A percentile compares a stretch with the other conserved stretches of the same genome.
These are phyloP conservation scores for Clusia tigrina DNA, from an alignment of 2,888 invertebrate species.

Conservation along the genomic window DNA sequence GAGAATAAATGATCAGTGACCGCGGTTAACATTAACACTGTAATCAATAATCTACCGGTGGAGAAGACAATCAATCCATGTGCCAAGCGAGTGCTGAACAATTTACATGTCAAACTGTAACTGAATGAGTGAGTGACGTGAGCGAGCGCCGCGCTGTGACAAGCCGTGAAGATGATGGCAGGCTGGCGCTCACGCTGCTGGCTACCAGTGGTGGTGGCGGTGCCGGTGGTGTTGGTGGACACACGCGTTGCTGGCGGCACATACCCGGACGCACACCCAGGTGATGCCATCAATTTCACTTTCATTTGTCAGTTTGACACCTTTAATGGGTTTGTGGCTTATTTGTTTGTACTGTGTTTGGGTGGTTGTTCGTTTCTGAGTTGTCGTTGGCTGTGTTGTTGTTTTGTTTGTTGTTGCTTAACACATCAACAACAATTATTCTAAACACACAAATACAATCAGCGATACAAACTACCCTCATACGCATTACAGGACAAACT, in stretches of 20 bases:
- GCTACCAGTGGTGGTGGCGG: not conserved
- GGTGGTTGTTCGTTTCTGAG: not conserved
- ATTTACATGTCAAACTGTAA: conserved; percentile 8
- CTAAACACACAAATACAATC: not conserved
- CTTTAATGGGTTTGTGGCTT: conserved; percentile 32
- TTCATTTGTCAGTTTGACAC: conserved; percentile 60
- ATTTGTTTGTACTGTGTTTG: not conserved
- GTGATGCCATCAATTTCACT: conserved; percentile 49
- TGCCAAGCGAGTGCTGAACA: conserved; percentile 25
- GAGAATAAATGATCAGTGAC: not conserved
- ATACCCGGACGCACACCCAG: conserved; percentile 25
- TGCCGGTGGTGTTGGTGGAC: not conserved
- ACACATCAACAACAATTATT: not conserved
- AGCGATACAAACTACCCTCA: conserved; percentile 3
- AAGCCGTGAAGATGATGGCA: not conserved
- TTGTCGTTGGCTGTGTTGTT: not conserved
- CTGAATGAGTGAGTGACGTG: not conserved
- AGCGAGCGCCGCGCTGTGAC: not conserved
- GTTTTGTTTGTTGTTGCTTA: not conserved
- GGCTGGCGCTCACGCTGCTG: not conserved
- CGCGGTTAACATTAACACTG: not conserved
- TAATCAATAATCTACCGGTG: not conserved
- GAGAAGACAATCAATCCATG: conserved; percentile 51
- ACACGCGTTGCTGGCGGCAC: not conserved
- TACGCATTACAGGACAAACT: not conserved